Conservation (phyloP, 2,113 vertebrate species). For the Sylvilagus bachmani region DNA sequence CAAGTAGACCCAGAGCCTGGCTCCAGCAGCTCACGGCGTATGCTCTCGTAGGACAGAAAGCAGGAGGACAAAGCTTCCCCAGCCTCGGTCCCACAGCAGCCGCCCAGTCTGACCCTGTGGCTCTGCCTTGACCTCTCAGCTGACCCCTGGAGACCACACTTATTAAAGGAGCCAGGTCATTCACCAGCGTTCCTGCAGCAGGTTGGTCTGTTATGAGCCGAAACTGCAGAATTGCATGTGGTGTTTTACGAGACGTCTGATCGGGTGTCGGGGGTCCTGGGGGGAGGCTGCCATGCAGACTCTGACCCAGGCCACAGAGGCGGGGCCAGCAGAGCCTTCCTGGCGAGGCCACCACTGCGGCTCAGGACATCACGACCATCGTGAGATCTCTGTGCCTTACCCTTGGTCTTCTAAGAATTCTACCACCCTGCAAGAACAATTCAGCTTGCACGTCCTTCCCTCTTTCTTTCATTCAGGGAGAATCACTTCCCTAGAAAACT, state of each 20-base stretch:
- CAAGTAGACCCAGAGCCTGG: not conserved
- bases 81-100: slow-evolving; percentile 63
- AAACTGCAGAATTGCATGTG: slow-evolving; percentile 21
- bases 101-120: not conserved
- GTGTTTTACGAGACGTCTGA: slow-evolving; percentile 66
- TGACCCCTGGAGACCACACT: slow-evolving; percentile 81
- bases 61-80: not conserved
- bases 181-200: not conserved
- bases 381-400: not conserved
- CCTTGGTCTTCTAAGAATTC: slow-evolving; percentile 48
- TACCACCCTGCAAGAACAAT: slow-evolving; percentile 53
- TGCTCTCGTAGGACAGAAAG: not conserved
- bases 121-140: slow-evolving; percentile 72
- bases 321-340: slow-evolving; percentile 63
- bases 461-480: slow-evolving; percentile 16
- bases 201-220: slow-evolving; percentile 4
- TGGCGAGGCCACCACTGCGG: not conserved
- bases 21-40: not conserved
- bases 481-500: slow-evolving; percentile 85
- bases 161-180: slow-evolving; percentile 57
- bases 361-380: not conserved
- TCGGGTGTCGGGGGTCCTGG: slow-evolving; percentile 21
- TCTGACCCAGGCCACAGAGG: slow-evolving; percentile 26
- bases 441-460: slow-evolving; percentile 12
- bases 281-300: not conserved